These are phyloP conservation scores for Oligia fasciuncula DNA, from an alignment of 2,888 invertebrate species.

Conservation along the genomic window DNA sequence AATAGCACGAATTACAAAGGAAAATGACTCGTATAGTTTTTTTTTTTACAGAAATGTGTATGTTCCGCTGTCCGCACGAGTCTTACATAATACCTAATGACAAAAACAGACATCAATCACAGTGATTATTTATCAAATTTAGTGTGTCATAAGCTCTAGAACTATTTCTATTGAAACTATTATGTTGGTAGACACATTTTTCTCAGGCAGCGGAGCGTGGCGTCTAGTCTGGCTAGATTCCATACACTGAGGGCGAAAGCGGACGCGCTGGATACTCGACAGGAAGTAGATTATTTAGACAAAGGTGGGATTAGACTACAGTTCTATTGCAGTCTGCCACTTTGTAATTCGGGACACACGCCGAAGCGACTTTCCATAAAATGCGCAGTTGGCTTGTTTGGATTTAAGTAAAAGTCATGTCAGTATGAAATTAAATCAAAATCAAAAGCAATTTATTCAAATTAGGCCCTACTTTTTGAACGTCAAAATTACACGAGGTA, in stretches of 20 bases:
- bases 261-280: constrained; percentile 64
- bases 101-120: constrained; percentile 48
- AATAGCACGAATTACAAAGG: constrained; percentile 10
- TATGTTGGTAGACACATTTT: constrained; percentile 80
- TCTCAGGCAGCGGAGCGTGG: constrained; percentile 85
- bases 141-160: constrained; percentile 53
- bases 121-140: constrained; percentile 47
- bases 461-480: neutral
- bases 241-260: constrained; percentile 74
- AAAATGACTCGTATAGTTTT: constrained; percentile 9
- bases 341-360: constrained; percentile 26
- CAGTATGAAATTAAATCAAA: constrained; percentile 2
- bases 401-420: neutral
- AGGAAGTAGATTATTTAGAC: constrained; percentile 68
- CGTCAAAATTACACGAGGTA: neutral
- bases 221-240: constrained; percentile 79
- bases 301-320: constrained; percentile 62
- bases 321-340: constrained; percentile 53
- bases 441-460: neutral
- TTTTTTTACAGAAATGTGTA: constrained; percentile 5
- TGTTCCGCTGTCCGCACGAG: constrained; percentile 19
- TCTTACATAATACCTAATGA: constrained; percentile 30
- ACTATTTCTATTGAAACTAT: constrained; percentile 62
- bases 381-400: neutral
- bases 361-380: constrained; percentile 21